These are phyloP conservation scores for Microplitis deprimator DNA, from an alignment of 2,888 invertebrate species.

Conservation along the genomic window DNA sequence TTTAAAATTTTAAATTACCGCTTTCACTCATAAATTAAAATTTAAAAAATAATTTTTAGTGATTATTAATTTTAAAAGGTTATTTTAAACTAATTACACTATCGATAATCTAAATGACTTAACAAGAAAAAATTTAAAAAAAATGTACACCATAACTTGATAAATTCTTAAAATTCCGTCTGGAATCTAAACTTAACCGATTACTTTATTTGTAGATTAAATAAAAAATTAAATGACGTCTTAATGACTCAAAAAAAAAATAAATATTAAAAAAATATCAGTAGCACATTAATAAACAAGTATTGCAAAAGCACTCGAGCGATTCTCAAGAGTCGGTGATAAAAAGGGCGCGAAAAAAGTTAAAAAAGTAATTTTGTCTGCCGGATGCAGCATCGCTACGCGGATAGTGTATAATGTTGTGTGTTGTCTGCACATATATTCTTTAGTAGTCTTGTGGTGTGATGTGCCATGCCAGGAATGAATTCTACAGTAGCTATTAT, in stretches of 20 bases:
- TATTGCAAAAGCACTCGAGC: conserved; percentile 27
- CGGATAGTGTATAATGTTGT: conserved; percentile 15
- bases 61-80: not conserved
- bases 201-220: not conserved
- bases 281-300: conserved; percentile 9
- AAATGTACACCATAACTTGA: not conserved
- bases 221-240: not conserved
- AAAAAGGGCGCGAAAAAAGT: conserved; percentile 47
- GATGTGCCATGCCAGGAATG: not conserved
- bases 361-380: conserved; percentile 53
- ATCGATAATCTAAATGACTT: not conserved
- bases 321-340: conserved; percentile 25
- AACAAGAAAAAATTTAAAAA: not conserved
- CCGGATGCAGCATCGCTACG: conserved; percentile 61
- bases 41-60: no score
- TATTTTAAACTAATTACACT: not conserved
- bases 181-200: not conserved
- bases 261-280: not conserved
- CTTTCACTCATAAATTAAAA: no score
- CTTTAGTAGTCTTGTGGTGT: not conserved
- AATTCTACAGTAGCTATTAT: not conserved
- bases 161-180: not conserved
- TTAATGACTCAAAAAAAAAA: not conserved
- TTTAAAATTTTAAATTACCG: no score
- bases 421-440: not conserved